Percentiles rank a stretch among this genome's conserved stretches.
Evolutionary conservation across 2,888 invertebrate genomes (phyloP).

Genomic region (Chironomus riparius): DNA sequence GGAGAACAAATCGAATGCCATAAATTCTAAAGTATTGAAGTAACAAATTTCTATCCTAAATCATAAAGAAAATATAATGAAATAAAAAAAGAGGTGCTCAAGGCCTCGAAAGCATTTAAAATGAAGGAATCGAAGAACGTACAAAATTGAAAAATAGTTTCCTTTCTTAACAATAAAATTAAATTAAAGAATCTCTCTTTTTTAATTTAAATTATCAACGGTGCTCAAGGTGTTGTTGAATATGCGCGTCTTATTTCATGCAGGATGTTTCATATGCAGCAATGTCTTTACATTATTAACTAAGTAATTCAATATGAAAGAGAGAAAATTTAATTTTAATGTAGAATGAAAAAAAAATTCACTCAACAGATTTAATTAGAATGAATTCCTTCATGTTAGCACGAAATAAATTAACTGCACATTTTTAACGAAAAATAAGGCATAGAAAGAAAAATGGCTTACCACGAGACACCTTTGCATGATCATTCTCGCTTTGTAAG

Average conservation of each 20-base stretch:
- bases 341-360: background rate
- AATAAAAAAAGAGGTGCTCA: background rate
- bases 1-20: background rate
- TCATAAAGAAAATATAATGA: background rate
- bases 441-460: background rate
- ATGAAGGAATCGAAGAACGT: background rate
- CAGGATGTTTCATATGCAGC: background rate
- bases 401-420: background rate
- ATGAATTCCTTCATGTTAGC: background rate
- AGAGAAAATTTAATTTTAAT: background rate
- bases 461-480: background rate
- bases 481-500: background rate
- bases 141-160: conserved; percentile 6
- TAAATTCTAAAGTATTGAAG: background rate
- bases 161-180: conserved; percentile 9
- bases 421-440: background rate
- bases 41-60: background rate
- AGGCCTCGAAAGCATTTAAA: background rate
- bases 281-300: no score
- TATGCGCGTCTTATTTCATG: background rate
- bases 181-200: background rate
- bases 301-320: no score
- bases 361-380: conserved; percentile 5
- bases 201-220: conserved; percentile 16
- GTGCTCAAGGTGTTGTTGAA: background rate